These are phyloP conservation scores for Xiphophorus maculatus DNA, from an alignment of 2,113 vertebrate genomes.

Conservation along the genomic window DNA sequence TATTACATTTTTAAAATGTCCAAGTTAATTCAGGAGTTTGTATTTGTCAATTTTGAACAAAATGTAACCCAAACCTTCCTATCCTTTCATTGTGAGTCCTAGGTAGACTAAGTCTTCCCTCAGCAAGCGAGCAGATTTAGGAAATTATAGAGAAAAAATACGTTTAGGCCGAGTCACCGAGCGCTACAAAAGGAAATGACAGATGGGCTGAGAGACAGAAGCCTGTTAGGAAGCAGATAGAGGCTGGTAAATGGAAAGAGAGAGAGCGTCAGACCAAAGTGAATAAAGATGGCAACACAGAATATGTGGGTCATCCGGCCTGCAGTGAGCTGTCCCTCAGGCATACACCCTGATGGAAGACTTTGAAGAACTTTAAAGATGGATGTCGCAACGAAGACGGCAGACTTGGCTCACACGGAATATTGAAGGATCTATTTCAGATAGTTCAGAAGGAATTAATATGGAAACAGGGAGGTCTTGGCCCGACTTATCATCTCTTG, in stretches of 20 bases:
- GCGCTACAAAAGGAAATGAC: conserved; percentile 48
- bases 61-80: neutral
- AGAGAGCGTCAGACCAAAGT: conserved; percentile 67
- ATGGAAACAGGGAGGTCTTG: conserved; percentile 58
- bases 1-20: too few relatives aligned
- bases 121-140: conserved; percentile 20
- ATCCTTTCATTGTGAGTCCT: neutral
- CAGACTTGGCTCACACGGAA: conserved; percentile 66
- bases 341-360: conserved; percentile 57
- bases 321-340: conserved; percentile 67
- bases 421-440: conserved; percentile 60
- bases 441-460: conserved; percentile 62
- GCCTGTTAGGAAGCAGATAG: conserved; percentile 55
- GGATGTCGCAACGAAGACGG: conserved; percentile 73
- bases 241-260: conserved; percentile 64
- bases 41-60: too few relatives aligned
- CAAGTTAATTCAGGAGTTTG: too few relatives aligned
- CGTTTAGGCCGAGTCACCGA: conserved; percentile 40
- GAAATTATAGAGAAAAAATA: conserved; percentile 41
- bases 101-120: neutral
- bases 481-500: conserved; percentile 36
- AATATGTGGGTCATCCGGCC: conserved; percentile 74
- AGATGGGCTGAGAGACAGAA: conserved; percentile 50
- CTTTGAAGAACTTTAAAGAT: conserved; percentile 78
- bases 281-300: conserved; percentile 67